Percentiles rank a stretch among this genome's conserved stretches.
phyloP scores from a whole-genome alignment of 2,888 invertebrate species.

The Tipula vernalis region DNA sequence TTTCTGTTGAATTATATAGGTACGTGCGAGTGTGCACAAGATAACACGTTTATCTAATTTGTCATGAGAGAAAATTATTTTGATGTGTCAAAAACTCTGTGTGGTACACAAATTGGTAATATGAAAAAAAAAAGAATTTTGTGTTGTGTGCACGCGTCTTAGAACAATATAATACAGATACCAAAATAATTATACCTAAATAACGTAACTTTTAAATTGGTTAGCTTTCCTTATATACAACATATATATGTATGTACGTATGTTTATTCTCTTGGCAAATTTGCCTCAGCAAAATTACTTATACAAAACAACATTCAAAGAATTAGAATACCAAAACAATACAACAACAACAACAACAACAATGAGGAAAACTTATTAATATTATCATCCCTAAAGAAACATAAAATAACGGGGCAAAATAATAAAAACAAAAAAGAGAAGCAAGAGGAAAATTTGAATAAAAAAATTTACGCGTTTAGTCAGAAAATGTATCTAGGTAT shows the following conservation, averaged over 20 bases:
- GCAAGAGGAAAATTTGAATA: background rate
- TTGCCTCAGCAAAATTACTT: background rate
- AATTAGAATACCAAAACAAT: background rate
- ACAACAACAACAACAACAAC: background rate
- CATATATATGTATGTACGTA: background rate
- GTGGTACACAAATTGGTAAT: no score
- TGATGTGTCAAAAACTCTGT: background rate
- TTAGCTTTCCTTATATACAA: background rate
- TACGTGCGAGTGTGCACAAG: background rate
- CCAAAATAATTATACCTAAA: background rate
- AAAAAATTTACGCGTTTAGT: background rate
- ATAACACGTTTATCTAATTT: background rate
- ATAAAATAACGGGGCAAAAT: background rate
- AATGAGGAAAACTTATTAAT: background rate
- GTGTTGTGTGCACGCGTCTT: background rate
- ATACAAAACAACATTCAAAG: background rate
- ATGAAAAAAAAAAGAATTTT: background rate
- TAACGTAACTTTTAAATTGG: background rate
- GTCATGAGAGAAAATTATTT: background rate
- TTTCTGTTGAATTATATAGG: background rate
- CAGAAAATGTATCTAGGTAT: background rate
- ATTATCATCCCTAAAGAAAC: background rate
- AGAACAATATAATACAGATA: background rate
- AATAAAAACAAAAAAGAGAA: background rate
- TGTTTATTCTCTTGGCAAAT: background rate